Evolutionary conservation across 2,113 vertebrate genomes (phyloP).

Genomic region (Pluvialis apricaria): DNA sequence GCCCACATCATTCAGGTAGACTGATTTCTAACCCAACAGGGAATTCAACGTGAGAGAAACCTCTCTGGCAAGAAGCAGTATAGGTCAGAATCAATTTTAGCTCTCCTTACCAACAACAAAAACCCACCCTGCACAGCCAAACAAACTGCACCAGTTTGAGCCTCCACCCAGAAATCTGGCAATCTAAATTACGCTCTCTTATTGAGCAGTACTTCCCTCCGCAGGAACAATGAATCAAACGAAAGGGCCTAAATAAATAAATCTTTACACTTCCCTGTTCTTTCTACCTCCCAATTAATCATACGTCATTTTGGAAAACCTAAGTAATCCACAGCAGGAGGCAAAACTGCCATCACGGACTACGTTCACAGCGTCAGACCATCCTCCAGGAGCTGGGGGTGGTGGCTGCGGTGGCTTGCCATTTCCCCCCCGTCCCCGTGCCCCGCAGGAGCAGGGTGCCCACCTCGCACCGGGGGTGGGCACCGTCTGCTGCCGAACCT

Average conservation of each 20-base stretch:
- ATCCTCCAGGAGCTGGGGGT: neutral
- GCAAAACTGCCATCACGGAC: neutral
- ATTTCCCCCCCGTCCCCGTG: rapidly evolving
- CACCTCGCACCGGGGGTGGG: rapidly evolving
- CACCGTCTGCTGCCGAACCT: neutral
- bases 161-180: constrained; percentile 60
- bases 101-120: neutral
- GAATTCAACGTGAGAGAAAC: neutral
- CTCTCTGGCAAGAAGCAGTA: neutral
- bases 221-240: constrained; percentile 58
- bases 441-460: rapidly evolving
- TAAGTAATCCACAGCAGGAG: constrained; percentile 19
- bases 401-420: rapidly evolving
- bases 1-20: neutral
- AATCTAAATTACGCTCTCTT: constrained; percentile 42
- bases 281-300: constrained; percentile 46
- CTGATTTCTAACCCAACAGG: neutral
- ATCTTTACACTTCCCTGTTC: constrained; percentile 67
- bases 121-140: neutral
- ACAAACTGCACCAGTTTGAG: constrained; percentile 14
- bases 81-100: neutral
- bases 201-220: constrained; percentile 59
- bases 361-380: neutral
- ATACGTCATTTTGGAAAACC: constrained; percentile 32
- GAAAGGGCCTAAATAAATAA: constrained; percentile 45